Conservation (phyloP, 2,888 invertebrate genomes). For the Drosophila maculinotata region DNA sequence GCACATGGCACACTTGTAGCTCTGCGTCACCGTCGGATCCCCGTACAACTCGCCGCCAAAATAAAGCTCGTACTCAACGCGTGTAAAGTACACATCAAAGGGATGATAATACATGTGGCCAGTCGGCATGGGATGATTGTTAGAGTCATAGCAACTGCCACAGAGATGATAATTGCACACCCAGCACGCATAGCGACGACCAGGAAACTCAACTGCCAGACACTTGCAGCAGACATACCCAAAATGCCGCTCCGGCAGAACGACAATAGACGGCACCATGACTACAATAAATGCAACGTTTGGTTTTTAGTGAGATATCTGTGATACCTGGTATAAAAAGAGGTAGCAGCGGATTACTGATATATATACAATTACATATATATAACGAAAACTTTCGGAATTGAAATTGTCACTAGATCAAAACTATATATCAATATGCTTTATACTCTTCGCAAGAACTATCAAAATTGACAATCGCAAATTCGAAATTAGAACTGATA, state of each 20-base stretch:
- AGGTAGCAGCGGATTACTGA: not conserved
- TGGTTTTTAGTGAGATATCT: not conserved
- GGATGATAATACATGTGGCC: slow-evolving; percentile 56
- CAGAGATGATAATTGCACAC: slow-evolving; percentile 53
- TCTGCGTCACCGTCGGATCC: slow-evolving; percentile 44
- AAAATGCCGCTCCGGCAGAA: slow-evolving; percentile 40
- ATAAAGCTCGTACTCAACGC: slow-evolving; percentile 40
- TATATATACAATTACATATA: not conserved
- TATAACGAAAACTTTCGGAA: too few relatives aligned
- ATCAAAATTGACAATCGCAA: too few relatives aligned
- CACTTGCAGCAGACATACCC: slow-evolving; percentile 50
- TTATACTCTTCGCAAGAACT: too few relatives aligned
- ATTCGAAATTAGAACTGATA: too few relatives aligned
- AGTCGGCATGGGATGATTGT: slow-evolving; percentile 6
- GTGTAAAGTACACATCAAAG: slow-evolving; percentile 46
- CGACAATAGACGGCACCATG: slow-evolving; percentile 7
- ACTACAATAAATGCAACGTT: not conserved
- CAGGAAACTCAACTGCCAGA: slow-evolving; percentile 13
- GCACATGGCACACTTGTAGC: slow-evolving; percentile 60
- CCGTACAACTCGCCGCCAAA: slow-evolving; percentile 46
- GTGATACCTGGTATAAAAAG: not conserved
- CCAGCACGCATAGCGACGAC: slow-evolving; percentile 61
- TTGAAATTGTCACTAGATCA: too few relatives aligned
- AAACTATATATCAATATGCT: too few relatives aligned
- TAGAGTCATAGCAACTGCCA: slow-evolving; percentile 45